phyloP scores from a whole-genome alignment of 2,113 vertebrate genomes.

The pig (Sus scrofa) region DNA sequence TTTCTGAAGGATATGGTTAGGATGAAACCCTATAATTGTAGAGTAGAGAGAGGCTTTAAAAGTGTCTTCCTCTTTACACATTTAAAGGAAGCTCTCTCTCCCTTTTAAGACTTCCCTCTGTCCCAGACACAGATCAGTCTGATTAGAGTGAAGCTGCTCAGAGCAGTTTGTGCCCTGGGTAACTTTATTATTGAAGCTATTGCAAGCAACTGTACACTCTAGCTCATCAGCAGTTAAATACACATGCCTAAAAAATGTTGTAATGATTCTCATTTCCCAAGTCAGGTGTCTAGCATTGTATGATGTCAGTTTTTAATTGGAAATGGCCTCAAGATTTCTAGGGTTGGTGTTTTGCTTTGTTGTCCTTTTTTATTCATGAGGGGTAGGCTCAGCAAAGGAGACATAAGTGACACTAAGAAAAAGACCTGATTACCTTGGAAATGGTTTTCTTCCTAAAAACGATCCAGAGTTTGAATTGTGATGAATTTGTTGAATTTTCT shows the following conservation, averaged over 20 bases:
- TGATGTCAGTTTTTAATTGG: slow-evolving; percentile 1
- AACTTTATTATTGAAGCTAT: not conserved
- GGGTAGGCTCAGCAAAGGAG: not conserved
- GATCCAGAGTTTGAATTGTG: not conserved
- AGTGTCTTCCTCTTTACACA: not conserved
- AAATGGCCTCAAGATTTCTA: not conserved
- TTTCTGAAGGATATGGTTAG: not conserved
- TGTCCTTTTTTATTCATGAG: not conserved
- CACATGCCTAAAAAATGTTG: not conserved
- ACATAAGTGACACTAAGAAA: not conserved
- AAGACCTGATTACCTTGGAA: not conserved
- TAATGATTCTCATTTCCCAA: not conserved
- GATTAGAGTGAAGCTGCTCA: not conserved
- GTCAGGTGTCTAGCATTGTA: not conserved
- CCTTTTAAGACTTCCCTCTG: not conserved
- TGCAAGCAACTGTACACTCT: not conserved
- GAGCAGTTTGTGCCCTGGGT: not conserved
- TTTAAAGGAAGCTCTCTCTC: not conserved
- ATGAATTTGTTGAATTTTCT: not conserved
- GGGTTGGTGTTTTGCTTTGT: not conserved
- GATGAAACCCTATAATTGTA: not conserved
- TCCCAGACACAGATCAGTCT: not conserved
- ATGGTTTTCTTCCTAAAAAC: not conserved
- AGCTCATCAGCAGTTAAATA: not conserved
- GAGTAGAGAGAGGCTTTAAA: not conserved